Evolutionary conservation across 1,140 invertebrate genomes (phyloP).

Genomic region (Heliconius hermathena): DNA sequence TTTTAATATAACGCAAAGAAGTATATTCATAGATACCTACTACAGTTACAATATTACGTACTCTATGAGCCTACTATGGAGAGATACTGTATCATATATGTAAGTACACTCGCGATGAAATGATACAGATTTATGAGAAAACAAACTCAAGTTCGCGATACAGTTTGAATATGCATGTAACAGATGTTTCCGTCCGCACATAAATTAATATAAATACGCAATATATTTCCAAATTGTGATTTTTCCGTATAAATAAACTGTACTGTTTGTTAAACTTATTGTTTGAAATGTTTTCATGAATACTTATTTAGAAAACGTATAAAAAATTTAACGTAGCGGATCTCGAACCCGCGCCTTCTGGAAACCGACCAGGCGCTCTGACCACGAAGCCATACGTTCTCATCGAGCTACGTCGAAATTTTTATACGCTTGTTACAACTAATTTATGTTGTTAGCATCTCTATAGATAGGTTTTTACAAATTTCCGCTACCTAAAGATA

Average conservation of each 20-base stretch:
- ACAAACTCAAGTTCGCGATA: slow-evolving; percentile 44
- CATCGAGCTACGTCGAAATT: too few relatives aligned
- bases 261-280: neutral
- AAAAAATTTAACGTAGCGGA: too few relatives aligned
- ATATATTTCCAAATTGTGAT: slow-evolving; percentile 13
- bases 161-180: slow-evolving; percentile 57
- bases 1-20: neutral
- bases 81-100: neutral
- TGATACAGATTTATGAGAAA: slow-evolving; percentile 25
- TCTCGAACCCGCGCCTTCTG: too few relatives aligned
- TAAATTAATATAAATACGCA: slow-evolving; percentile 55
- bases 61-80: neutral
- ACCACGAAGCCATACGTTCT: too few relatives aligned
- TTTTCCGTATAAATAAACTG: slow-evolving; percentile 9
- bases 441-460: too few relatives aligned
- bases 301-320: too few relatives aligned
- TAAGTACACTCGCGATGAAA: slow-evolving; percentile 15
- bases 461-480: too few relatives aligned
- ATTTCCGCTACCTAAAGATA: too few relatives aligned
- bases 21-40: too few relatives aligned
- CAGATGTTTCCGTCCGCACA: slow-evolving; percentile 57
- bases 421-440: too few relatives aligned
- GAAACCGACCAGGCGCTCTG: too few relatives aligned
- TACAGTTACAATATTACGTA: neutral
- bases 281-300: neutral